Percentiles rank a stretch among this genome's conserved stretches.
phyloP scores from a whole-genome alignment of 2,888 invertebrate genomes.

The Eupeodes luniger region DNA sequence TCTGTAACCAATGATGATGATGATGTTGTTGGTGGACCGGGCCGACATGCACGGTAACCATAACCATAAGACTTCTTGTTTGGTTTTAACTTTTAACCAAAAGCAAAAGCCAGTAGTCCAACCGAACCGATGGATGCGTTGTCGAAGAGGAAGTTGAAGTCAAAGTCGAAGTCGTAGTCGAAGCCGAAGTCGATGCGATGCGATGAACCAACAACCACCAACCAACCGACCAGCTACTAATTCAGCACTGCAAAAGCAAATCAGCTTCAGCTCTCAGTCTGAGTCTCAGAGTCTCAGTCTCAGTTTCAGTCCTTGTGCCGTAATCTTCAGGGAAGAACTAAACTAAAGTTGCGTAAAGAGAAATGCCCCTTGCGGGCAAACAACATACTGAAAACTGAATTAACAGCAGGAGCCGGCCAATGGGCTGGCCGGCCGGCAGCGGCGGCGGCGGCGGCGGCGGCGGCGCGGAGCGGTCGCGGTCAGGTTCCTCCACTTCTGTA shows the following conservation, averaged over 20 bases:
- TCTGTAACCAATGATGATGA: conserved; percentile 47
- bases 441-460: no score
- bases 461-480: conserved; percentile 56
- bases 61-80: conserved; percentile 55
- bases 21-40: conserved; percentile 72
- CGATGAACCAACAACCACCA: conserved; percentile 57
- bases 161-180: no score
- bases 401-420: conserved; percentile 69
- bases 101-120: conserved; percentile 65
- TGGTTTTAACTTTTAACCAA: conserved; percentile 38
- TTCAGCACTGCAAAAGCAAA: conserved; percentile 71
- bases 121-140: neutral
- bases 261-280: conserved; percentile 23
- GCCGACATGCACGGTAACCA: conserved; percentile 49
- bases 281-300: no score
- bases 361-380: conserved; percentile 75
- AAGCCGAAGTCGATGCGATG: conserved; percentile 7
- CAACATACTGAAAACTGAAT: conserved; percentile 69
- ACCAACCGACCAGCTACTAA: conserved; percentile 67
- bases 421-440: conserved; percentile 17
- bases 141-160: no score
- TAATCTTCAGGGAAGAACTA: conserved; percentile 77
- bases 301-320: conserved; percentile 71
- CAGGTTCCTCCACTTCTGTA: conserved; percentile 41
- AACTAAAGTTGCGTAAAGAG: conserved; percentile 77